phyloP scores from a whole-genome alignment of 2,888 invertebrate genomes.

The Epistrophella euchroma region DNA sequence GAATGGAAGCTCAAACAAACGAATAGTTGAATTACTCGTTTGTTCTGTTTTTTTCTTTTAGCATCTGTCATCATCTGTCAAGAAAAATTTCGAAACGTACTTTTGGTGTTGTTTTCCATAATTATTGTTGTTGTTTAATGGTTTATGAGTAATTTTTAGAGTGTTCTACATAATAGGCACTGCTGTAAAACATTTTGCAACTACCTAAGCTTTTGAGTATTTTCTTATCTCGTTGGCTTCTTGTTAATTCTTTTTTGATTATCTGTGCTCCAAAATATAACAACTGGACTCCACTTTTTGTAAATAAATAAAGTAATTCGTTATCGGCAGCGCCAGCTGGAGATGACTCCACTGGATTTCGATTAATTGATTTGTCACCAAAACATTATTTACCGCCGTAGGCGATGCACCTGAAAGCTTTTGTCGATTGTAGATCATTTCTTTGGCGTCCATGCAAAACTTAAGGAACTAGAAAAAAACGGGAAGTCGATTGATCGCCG shows the following conservation, averaged over 20 bases:
- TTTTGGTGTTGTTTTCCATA: slow-evolving; percentile 19
- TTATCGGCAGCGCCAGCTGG: not conserved
- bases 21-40: not conserved
- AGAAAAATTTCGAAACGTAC: not conserved
- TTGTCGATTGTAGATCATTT: slow-evolving; percentile 19
- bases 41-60: not conserved
- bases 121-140: slow-evolving; percentile 18
- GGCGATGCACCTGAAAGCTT: slow-evolving; percentile 17
- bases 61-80: slow-evolving; percentile 11
- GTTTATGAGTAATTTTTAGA: slow-evolving; percentile 18
- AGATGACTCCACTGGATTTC: not conserved
- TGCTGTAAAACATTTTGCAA: slow-evolving; percentile 3
- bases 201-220: not conserved
- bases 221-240: slow-evolving; percentile 15
- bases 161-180: slow-evolving; percentile 18
- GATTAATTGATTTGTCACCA: slow-evolving; percentile 10
- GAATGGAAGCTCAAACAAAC: not conserved
- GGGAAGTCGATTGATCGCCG: slow-evolving; percentile 21
- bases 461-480: slow-evolving; percentile 30
- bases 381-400: not conserved
- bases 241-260: not conserved
- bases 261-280: not conserved
- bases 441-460: slow-evolving; percentile 5
- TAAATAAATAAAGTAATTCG: not conserved
- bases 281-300: not conserved